phyloP scores from a whole-genome alignment of 2,888 invertebrate species.

The Hybos culiciformis region DNA sequence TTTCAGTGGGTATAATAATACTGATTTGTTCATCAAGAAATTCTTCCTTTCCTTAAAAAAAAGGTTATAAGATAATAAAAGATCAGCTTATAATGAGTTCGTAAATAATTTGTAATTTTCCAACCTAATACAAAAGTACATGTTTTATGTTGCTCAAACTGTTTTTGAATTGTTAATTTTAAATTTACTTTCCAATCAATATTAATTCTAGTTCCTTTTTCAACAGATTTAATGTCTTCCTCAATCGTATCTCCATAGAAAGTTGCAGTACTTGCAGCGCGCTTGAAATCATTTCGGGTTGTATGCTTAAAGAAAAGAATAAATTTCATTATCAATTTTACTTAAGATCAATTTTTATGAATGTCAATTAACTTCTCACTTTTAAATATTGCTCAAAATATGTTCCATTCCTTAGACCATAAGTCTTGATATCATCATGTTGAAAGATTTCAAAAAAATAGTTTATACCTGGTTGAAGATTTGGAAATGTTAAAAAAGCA shows the following conservation, averaged over 20 bases:
- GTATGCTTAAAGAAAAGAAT: conserved; percentile 18
- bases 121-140: conserved; percentile 64
- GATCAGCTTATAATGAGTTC: neutral
- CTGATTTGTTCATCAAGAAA: conserved; percentile 69
- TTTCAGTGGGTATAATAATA: conserved; percentile 57
- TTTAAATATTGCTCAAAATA: conserved; percentile 52
- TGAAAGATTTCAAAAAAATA: conserved; percentile 33
- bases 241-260: conserved; percentile 37
- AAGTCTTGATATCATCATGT: conserved; percentile 45
- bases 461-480: conserved; percentile 36
- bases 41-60: conserved; percentile 48
- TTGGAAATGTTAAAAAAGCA: conserved; percentile 83
- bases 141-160: conserved; percentile 47
- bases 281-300: conserved; percentile 24
- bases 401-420: conserved; percentile 65
- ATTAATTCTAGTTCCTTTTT: conserved; percentile 53
- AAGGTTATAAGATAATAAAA: conserved; percentile 6
- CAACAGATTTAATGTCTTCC: conserved; percentile 44
- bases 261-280: conserved; percentile 44
- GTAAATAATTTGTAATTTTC: neutral
- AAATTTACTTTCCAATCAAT: conserved; percentile 74
- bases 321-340: neutral
- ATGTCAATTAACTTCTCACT: conserved; percentile 26
- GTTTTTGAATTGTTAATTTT: conserved; percentile 54
- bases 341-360: neutral